Conservation (phyloP, 2,888 invertebrate species). For the Drosophila flavopinicola region DNA sequence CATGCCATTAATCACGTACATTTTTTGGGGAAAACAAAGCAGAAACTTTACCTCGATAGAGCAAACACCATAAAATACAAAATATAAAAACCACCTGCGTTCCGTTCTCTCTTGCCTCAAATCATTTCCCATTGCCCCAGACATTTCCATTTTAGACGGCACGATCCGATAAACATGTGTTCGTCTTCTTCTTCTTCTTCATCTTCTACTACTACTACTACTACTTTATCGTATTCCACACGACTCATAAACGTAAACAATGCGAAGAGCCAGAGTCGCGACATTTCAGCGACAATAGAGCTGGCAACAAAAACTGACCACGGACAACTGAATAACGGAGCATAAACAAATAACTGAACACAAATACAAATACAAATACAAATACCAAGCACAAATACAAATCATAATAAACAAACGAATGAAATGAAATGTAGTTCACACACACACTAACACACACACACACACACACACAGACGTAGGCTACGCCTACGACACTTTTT, state of each 20-base stretch:
- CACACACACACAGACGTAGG: slow-evolving; percentile 1
- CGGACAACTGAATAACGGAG: slow-evolving; percentile 31
- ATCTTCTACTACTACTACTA: not conserved
- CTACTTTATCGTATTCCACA: slow-evolving; percentile 2
- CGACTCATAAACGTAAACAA: slow-evolving; percentile 32
- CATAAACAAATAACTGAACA: slow-evolving; percentile 38
- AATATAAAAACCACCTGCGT: slow-evolving; percentile 10
- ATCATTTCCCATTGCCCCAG: not conserved
- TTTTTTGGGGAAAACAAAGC: not conserved
- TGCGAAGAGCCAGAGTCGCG: slow-evolving; percentile 24
- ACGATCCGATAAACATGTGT: slow-evolving; percentile 18
- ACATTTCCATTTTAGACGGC: slow-evolving; percentile 5
- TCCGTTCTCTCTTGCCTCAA: not conserved
- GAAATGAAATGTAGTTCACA: slow-evolving; percentile 46
- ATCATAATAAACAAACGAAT: slow-evolving; percentile 43
- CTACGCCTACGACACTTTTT: slow-evolving; percentile 32
- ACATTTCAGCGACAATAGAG: slow-evolving; percentile 32
- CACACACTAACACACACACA: slow-evolving; percentile 10
- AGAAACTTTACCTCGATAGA: not conserved
- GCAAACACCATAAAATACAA: slow-evolving; percentile 2
- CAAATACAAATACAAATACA: slow-evolving; percentile 17
- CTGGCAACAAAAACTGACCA: slow-evolving; percentile 42
- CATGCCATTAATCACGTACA: slow-evolving; percentile 1
- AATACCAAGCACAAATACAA: slow-evolving; percentile 16
- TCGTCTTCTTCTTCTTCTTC: slow-evolving; percentile 5